phyloP scores from a whole-genome alignment of 2,888 invertebrate genomes.

The Tromatobia lineatoria region DNA sequence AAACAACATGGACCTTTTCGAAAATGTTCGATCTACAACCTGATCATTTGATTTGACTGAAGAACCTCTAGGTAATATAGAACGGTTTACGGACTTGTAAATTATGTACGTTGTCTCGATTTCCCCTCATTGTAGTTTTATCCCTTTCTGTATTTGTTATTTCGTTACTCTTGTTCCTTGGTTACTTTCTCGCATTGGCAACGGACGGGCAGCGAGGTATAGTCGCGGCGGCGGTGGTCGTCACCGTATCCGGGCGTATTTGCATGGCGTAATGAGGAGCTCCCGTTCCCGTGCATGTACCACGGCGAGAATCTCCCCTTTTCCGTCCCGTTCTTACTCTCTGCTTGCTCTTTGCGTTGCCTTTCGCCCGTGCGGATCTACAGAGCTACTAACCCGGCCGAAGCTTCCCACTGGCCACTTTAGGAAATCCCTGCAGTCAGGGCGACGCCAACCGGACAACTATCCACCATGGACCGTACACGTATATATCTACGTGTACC shows the following conservation, averaged over 20 bases:
- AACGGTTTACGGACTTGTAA: not conserved
- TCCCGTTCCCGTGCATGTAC: slow-evolving; percentile 64
- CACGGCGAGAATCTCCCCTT: slow-evolving; percentile 11
- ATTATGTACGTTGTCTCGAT: not conserved
- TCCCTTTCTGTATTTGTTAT: slow-evolving; percentile 20
- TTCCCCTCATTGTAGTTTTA: not conserved
- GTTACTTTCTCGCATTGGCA: slow-evolving; percentile 33
- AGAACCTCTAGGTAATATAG: no score
- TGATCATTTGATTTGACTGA: no score
- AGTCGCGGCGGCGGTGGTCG: slow-evolving; percentile 48
- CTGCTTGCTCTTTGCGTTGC: not conserved
- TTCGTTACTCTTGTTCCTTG: slow-evolving; percentile 23
- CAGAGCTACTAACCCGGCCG: slow-evolving; percentile 15
- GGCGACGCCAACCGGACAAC: slow-evolving; percentile 58
- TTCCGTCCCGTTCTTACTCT: slow-evolving; percentile 35
- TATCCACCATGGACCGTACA: slow-evolving; percentile 35
- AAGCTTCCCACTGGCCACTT: slow-evolving; percentile 67
- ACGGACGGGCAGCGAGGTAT: not conserved
- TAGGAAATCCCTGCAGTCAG: slow-evolving; percentile 67
- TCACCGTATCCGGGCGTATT: slow-evolving; percentile 73
- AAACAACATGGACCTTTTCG: no score
- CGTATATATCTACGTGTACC: slow-evolving; percentile 8
- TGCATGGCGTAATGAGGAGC: slow-evolving; percentile 77
- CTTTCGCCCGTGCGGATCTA: not conserved
- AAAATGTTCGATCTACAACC: no score